A percentile compares a stretch with the other conserved stretches of the same genome.
These are phyloP conservation scores for Acipenser oxyrinchus DNA, from an alignment of 2,797 vertebrate species.

Conservation along the genomic window DNA sequence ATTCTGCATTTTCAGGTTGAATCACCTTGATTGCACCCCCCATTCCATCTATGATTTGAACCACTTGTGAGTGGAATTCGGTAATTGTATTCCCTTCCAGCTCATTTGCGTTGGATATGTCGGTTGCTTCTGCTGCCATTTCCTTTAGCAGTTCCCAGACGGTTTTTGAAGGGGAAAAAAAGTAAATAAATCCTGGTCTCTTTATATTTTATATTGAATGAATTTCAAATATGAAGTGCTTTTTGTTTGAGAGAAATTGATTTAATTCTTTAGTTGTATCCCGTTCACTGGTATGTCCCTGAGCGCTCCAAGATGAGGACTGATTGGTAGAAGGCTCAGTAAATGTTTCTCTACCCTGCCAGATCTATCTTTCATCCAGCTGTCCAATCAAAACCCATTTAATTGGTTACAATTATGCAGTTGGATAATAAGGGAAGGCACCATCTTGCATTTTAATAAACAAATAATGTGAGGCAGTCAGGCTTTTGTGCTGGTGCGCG, in stretches of 20 bases:
- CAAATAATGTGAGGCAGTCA: conserved; percentile 43
- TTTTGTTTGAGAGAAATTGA: no score
- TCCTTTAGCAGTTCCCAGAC: no score
- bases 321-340: conserved; percentile 26
- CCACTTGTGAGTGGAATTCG: conserved; percentile 29
- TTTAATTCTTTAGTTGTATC: neutral
- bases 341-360: conserved; percentile 26
- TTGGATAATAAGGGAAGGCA: conserved; percentile 45
- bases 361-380: conserved; percentile 19
- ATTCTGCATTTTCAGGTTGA: conserved; percentile 12
- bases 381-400: conserved; percentile 36
- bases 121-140: conserved; percentile 38
- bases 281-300: neutral
- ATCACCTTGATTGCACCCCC: conserved; percentile 23
- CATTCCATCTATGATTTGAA: conserved; percentile 39
- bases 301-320: conserved; percentile 13
- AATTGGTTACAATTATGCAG: conserved; percentile 28
- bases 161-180: no score
- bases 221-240: no score
- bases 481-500: conserved; percentile 51
- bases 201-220: no score
- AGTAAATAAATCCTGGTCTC: no score
- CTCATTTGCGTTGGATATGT: conserved; percentile 19
- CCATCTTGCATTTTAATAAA: conserved; percentile 47
- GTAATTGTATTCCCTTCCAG: conserved; percentile 42